Conservation (phyloP, 1,140 invertebrate genomes). For the Amphibalanus amphitrite region DNA sequence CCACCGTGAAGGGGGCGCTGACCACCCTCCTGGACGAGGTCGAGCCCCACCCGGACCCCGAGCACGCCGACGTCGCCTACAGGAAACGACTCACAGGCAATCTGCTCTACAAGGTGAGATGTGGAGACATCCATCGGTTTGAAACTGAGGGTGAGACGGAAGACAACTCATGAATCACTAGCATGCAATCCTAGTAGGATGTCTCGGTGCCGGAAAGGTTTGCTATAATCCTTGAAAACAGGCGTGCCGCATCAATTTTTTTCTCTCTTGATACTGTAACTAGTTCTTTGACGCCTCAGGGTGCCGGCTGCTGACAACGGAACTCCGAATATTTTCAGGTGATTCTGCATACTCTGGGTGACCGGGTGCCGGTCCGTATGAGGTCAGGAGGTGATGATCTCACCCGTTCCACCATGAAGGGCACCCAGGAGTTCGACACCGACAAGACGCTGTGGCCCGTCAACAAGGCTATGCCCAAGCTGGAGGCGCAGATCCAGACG, state of each 20-base stretch:
- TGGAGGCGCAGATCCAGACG: conserved; percentile 18
- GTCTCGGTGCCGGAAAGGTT: no score
- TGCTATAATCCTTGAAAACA: no score
- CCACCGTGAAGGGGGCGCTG: conserved; percentile 15
- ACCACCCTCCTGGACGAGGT: conserved; percentile 14
- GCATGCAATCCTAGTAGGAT: no score
- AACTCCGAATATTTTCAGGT: no score
- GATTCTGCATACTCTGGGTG: background rate
- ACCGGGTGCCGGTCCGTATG: background rate
- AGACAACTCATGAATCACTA: no score
- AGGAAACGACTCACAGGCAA: conserved; percentile 17
- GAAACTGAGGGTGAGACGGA: no score
- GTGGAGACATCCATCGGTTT: no score
- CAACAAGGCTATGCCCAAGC: conserved; percentile 24
- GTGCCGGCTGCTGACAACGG: no score
- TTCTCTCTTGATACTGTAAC: no score
- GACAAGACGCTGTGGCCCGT: conserved; percentile 24
- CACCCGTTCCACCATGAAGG: background rate
- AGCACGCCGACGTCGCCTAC: conserved; percentile 16
- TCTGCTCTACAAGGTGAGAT: conserved; percentile 18
- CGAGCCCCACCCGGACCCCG: conserved; percentile 12
- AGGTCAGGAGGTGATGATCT: background rate
- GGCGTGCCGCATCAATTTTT: no score
- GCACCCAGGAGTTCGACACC: conserved; percentile 22
- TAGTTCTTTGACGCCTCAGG: no score